Percentiles rank a stretch among this genome's conserved stretches.
These are phyloP conservation scores for Hypanus sabinus DNA, from an alignment of 2,113 vertebrate species.

Conservation along the genomic window DNA sequence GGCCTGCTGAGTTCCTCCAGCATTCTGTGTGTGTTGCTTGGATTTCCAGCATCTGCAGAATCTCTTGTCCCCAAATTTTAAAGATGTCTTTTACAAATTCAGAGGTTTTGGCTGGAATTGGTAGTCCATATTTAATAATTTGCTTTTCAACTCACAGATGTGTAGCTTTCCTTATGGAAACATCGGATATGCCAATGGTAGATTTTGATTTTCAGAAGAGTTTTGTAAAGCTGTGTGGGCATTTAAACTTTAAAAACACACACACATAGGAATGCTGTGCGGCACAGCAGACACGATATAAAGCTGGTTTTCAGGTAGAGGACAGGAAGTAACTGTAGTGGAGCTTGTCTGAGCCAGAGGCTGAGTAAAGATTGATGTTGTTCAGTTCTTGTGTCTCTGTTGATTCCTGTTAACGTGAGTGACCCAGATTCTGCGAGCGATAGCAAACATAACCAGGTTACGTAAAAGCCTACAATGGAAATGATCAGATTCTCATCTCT, in stretches of 20 bases:
- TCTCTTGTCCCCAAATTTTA: not conserved
- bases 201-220: not conserved
- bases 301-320: too few relatives aligned
- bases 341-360: not conserved
- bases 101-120: not conserved
- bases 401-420: constrained; percentile 2
- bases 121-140: not conserved
- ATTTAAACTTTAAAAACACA: not conserved
- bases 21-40: too few relatives aligned
- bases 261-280: not conserved
- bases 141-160: not conserved
- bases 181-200: not conserved
- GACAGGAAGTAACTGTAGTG: not conserved
- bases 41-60: too few relatives aligned
- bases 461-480: not conserved
- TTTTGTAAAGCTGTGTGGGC: not conserved
- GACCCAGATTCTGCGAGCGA: not conserved
- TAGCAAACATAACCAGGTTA: not conserved
- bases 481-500: not conserved
- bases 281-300: not conserved
- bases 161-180: not conserved
- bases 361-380: not conserved
- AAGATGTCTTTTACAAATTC: not conserved
- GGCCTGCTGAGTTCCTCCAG: too few relatives aligned
- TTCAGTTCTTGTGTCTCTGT: not conserved